phyloP scores from a whole-genome alignment of 2,888 invertebrate genomes.

The Trypoxylon attenuatum region DNA sequence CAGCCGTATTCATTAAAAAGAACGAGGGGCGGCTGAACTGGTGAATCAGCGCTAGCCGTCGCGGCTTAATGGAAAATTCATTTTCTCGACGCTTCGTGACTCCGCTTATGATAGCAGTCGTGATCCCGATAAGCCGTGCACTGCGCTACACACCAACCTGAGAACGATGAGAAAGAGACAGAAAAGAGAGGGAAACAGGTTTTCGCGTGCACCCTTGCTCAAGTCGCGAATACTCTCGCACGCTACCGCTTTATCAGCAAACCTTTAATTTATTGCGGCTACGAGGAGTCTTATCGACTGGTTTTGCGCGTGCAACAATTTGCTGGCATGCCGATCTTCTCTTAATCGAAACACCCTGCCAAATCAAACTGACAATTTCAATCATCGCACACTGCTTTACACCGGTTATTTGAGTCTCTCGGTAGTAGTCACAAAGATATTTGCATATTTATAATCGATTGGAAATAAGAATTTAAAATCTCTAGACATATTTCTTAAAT shows the following conservation, averaged over 20 bases:
- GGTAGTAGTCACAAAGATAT: neutral
- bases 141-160: no score
- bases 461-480: no score
- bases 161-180: no score
- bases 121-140: constrained; percentile 52
- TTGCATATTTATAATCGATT: neutral
- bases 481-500: no score
- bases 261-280: constrained; percentile 51
- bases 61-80: constrained; percentile 56
- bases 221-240: no score
- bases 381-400: neutral
- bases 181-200: no score
- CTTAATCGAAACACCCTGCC: constrained; percentile 52
- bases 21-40: no score
- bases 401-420: neutral
- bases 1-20: no score
- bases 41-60: constrained; percentile 42
- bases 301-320: constrained; percentile 49
- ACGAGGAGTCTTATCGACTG: constrained; percentile 37
- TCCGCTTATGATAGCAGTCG: constrained; percentile 50
- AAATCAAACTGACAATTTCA: constrained; percentile 27
- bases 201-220: no score
- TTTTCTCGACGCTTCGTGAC: constrained; percentile 35
- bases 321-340: constrained; percentile 39
- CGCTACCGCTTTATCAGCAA: constrained; percentile 52